A percentile compares a stretch with the other conserved stretches of the same genome.
Evolutionary conservation across 2,113 vertebrate species (phyloP).

Genomic region (Pluvialis apricaria): DNA sequence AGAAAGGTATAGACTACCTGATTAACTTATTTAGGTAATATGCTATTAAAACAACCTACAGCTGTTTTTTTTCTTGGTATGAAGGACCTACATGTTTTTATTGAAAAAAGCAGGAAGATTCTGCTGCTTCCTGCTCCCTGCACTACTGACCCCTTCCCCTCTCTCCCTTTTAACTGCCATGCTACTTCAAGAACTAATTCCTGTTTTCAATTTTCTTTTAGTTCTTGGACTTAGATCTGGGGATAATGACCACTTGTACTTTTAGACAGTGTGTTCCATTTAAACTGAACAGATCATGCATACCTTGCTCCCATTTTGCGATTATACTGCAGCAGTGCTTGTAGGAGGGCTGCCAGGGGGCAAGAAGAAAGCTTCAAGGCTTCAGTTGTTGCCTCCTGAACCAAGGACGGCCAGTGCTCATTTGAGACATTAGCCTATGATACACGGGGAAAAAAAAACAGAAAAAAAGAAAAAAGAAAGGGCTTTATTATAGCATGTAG

Average conservation of each 20-base stretch:
- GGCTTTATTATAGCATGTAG: neutral
- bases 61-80: neutral
- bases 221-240: neutral
- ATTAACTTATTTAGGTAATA: neutral
- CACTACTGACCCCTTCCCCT: neutral
- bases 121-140: neutral
- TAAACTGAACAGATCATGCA: neutral
- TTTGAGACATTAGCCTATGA: constrained; percentile 77
- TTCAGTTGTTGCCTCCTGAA: constrained; percentile 89
- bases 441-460: neutral
- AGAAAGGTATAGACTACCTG: neutral
- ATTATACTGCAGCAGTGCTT: constrained; percentile 87
- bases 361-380: constrained; percentile 84
- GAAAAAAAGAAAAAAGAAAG: neutral
- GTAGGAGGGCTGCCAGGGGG: constrained; percentile 84
- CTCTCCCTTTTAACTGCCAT: neutral
- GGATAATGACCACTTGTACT: neutral
- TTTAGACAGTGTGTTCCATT: neutral
- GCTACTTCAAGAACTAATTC: neutral
- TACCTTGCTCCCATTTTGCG: constrained; percentile 89
- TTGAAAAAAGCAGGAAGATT: neutral
- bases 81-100: neutral
- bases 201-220: neutral
- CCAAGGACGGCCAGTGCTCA: constrained; percentile 86
- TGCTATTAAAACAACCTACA: neutral